A percentile compares a stretch with the other conserved stretches of the same genome.
Conservation (phyloP, 2,113 vertebrate species). For the Phyllopteryx taeniolatus region DNA sequence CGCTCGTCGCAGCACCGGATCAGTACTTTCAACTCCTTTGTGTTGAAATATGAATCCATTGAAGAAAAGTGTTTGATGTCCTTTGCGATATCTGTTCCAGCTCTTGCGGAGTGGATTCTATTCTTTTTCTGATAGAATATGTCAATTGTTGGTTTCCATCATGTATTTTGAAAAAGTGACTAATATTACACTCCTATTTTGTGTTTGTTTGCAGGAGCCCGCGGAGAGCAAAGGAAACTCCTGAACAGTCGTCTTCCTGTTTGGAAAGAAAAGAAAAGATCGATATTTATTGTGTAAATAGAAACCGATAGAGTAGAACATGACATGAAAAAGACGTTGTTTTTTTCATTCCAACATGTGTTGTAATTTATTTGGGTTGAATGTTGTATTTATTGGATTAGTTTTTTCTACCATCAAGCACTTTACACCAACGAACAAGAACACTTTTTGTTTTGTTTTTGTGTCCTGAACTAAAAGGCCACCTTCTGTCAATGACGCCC, state of each 20-base stretch:
- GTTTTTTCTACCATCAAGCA: constrained; percentile 97
- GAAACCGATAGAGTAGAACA: constrained; percentile 61
- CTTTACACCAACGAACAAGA: constrained; percentile 78
- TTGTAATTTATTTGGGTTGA: constrained; percentile 91
- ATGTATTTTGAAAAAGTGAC: neutral
- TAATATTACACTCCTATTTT: neutral
- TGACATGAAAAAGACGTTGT: constrained; percentile 49
- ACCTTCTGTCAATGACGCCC: constrained; percentile 57
- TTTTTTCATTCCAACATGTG: constrained; percentile 32
- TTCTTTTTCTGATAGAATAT: no score
- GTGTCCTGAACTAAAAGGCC: constrained; percentile 50
- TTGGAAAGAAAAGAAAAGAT: constrained; percentile 69
- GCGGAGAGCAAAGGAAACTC: constrained; percentile 38
- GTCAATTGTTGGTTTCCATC: no score
- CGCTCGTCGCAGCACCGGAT: no score
- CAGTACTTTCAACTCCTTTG: no score
- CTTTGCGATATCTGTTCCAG: no score
- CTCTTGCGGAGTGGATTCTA: no score
- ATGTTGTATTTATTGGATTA: constrained; percentile 98
- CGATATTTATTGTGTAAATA: constrained; percentile 83
- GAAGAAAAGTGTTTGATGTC: no score
- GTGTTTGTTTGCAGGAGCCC: neutral
- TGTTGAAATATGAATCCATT: no score
- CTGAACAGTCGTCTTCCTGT: constrained; percentile 60
- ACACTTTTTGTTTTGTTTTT: neutral